Base-by-base conservation (phyloP, 2,113 vertebrate species). In the Chrysemys picta region DNA sequence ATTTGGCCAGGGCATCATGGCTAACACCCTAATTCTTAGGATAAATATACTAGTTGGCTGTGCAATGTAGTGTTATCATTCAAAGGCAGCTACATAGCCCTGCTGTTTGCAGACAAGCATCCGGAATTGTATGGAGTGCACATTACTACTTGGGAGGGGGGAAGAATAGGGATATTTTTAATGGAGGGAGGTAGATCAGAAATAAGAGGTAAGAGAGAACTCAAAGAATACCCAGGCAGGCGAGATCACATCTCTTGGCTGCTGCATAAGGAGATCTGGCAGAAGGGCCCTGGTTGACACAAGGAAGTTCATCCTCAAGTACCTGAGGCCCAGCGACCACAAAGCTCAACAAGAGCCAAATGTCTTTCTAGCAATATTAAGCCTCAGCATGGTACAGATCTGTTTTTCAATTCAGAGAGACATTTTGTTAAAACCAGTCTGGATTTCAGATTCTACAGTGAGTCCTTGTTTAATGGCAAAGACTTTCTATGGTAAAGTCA, bases 401-500 rank as follows among this genome's bases (percentile, higher is more conserved):
- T n/a, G 2, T 54, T 87, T 95, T 93, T 95, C 57, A 94, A 90
- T 85, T 87, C 80, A 95, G 92, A 94, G 38, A 31, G 29, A 9
- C 35, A 27, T 95, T 97, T 94, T 92, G 72, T 90, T 84, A 88
- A 93, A 94, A 53, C 76, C 38, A 75, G 35, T 82, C 29, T 88
- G 56, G 57, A n/a, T 69, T 83, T 85, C 49, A 12, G 47, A 59
- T 85, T 96, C 88, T 52, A 96, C 87, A 92, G 84, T 92, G 86
- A 62, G 31, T 93, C 89, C 88, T 96, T 95, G 89, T 96, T 92
- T 85, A 88, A 57, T 27, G 93, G 84, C 53, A 82, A 42, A 76
- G 89, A 29, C 22, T 88, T 87, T 72, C 72, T 52, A 31, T 90
- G 69, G 56, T 75, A 89, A 95, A 96, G 69, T 75, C 25, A 47